Evolutionary conservation across 2,888 invertebrate genomes (phyloP).

Genomic region (Belgica antarctica): DNA sequence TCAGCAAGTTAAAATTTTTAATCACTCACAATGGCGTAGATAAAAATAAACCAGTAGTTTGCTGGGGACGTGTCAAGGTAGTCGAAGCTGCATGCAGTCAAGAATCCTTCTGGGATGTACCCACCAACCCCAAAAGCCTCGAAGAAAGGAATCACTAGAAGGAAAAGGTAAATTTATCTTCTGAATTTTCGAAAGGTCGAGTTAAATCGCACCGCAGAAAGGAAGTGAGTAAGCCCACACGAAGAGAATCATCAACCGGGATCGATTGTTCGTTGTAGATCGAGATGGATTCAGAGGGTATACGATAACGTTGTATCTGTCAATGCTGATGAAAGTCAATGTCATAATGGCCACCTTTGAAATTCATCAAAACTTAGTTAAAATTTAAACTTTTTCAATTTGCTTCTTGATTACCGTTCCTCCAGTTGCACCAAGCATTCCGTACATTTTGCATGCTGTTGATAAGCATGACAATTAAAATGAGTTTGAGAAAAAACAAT

Average conservation of each 20-base stretch:
- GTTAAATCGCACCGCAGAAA: not conserved
- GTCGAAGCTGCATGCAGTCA: constrained; percentile 83
- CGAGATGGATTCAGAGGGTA: constrained; percentile 70
- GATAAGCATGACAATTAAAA: no score
- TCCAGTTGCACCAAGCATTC: constrained; percentile 32
- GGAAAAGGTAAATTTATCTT: not conserved
- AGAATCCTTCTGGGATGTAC: constrained; percentile 80
- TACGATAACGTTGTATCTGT: constrained; percentile 79
- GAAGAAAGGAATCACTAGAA: constrained; percentile 48
- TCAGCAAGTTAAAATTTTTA: not conserved
- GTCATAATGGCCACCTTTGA: constrained; percentile 66
- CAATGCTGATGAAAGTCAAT: constrained; percentile 74
- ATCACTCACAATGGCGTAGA: constrained; percentile 64
- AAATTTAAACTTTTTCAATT: constrained; percentile 41
- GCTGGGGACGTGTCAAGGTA: constrained; percentile 64
- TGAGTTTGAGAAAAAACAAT: not conserved
- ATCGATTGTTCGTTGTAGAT: constrained; percentile 62
- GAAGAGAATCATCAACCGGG: constrained; percentile 61
- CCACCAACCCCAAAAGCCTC: constrained; percentile 70
- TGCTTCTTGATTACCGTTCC: no score
- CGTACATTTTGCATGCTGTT: constrained; percentile 32
- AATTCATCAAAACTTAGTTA: constrained; percentile 60
- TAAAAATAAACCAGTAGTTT: constrained; percentile 68
- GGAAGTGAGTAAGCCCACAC: constrained; percentile 65
- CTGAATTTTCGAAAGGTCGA: not conserved